Conservation (phyloP, 1,140 invertebrate genomes). For the Zaprionus ornatus region DNA sequence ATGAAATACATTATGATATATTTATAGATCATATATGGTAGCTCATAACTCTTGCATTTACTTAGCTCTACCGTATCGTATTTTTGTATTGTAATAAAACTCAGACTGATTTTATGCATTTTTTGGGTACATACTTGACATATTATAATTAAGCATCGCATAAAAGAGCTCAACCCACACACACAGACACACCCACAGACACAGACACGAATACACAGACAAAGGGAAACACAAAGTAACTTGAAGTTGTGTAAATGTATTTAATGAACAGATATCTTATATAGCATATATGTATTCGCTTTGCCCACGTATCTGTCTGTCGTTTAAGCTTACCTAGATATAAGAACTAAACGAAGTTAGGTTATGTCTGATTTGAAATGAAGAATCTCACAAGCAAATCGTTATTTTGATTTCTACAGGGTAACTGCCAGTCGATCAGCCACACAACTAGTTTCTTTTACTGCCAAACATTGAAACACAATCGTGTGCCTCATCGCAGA, state of each 20-base stretch:
- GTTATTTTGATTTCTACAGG: neutral
- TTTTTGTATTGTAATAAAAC: conserved; percentile 57
- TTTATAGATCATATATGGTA: conserved; percentile 21
- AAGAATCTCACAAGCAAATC: neutral
- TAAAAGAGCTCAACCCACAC: conserved; percentile 35
- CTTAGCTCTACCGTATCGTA: conserved; percentile 45
- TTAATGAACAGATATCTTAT: neutral
- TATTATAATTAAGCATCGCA: conserved; percentile 34
- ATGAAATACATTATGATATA: conserved; percentile 8
- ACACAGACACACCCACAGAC: conserved; percentile 28
- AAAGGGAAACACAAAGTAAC: neutral
- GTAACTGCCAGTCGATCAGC: neutral
- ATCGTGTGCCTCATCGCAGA: conserved; percentile 55
- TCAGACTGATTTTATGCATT: conserved; percentile 80
- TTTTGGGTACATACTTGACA: conserved; percentile 30
- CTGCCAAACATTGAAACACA: conserved; percentile 27
- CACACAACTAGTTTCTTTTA: neutral
- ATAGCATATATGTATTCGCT: neutral
- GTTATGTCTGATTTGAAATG: neutral
- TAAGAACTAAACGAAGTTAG: neutral
- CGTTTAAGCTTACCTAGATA: neutral
- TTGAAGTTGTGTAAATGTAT: neutral
- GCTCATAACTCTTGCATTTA: conserved; percentile 35
- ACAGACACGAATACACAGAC: neutral
- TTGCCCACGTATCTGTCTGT: neutral